These are phyloP conservation scores for Ambastaia sidthimunki DNA, from an alignment of 2,797 vertebrate species.

Conservation along the genomic window DNA sequence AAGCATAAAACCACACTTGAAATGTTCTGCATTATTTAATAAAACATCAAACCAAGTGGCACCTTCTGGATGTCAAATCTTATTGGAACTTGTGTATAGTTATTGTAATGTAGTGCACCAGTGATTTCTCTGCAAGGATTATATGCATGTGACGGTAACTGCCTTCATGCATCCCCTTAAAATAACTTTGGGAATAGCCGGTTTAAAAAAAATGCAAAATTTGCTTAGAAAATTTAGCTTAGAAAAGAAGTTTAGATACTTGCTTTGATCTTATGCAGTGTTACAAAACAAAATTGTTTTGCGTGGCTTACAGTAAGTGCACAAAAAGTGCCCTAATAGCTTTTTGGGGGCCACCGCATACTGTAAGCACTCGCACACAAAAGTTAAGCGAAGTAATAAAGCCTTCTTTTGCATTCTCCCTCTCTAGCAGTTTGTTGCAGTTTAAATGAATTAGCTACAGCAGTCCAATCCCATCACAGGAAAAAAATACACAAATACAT, in stretches of 20 bases:
- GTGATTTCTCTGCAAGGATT: no score
- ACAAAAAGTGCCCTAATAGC: background rate
- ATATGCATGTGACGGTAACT: background rate
- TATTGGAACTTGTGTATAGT: no score
- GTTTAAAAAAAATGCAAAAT: background rate
- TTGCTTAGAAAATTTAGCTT: background rate
- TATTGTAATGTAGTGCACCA: no score
- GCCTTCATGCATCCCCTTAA: background rate
- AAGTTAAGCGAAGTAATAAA: conserved; percentile 1
- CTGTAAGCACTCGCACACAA: background rate
- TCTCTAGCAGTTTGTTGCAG: conserved; percentile 23
- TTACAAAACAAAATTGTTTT: no score
- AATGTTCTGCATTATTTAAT: no score
- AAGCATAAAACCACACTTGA: no score
- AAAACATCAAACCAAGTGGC: no score
- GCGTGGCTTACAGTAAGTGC: background rate
- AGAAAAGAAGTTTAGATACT: background rate
- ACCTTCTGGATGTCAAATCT: no score
- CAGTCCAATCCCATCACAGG: conserved; percentile 38
- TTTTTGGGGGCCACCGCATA: background rate
- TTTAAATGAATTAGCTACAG: conserved; percentile 41
- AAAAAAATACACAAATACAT: conserved; percentile 34
- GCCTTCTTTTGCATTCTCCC: background rate
- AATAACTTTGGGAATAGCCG: background rate
- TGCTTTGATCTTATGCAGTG: no score